Conservation (phyloP, 2,113 vertebrate species). For the Albula goreensis region DNA sequence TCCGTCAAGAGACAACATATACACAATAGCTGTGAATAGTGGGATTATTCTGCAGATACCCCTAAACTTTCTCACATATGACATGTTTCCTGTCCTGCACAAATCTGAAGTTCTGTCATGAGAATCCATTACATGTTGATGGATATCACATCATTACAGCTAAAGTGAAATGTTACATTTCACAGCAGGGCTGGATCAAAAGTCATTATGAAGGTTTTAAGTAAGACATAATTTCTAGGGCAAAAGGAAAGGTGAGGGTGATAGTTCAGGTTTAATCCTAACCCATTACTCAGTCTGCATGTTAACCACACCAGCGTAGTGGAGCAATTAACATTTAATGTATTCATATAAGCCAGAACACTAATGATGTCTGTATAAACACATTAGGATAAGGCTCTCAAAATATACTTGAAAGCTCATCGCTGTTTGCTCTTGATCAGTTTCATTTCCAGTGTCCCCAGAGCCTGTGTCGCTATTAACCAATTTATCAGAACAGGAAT, state of each 20-base stretch:
- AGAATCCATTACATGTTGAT: background rate
- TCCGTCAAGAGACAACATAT: too few relatives aligned
- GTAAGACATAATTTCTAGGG: background rate
- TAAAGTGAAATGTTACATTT: background rate
- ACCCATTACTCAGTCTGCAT: background rate
- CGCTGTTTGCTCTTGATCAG: background rate
- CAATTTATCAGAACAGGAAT: conserved; percentile 6
- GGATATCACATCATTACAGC: background rate
- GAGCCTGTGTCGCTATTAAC: background rate
- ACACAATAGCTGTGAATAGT: background rate
- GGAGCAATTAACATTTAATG: conserved; percentile 11
- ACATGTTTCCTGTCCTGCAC: background rate
- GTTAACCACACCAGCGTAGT: background rate
- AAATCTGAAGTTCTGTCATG: background rate
- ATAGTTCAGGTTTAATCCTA: background rate
- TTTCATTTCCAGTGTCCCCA: background rate
- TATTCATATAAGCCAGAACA: conserved; percentile 5
- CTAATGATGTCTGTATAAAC: conserved; percentile 9
- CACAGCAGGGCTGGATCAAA: background rate
- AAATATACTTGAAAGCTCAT: conserved; percentile 7
- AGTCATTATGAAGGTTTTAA: background rate
- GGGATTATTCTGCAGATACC: background rate
- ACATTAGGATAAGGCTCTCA: conserved; percentile 16
- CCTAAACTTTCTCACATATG: background rate
- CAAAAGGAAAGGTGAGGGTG: background rate